Conservation (phyloP, 2,797 vertebrate genomes). For the Choloepus didactylus region DNA sequence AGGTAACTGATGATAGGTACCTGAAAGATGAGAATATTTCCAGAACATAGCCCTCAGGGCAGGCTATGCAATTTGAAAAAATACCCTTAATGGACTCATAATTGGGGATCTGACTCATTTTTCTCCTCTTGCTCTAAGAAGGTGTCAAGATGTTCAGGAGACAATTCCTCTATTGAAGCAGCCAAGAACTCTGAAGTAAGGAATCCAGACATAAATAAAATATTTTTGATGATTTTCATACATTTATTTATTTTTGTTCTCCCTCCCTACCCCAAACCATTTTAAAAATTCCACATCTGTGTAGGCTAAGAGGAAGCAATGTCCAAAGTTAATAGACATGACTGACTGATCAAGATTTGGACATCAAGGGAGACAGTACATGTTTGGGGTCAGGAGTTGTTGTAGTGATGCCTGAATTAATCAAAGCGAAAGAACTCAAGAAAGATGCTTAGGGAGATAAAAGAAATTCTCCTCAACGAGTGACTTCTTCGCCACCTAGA, state of each 20-base stretch:
- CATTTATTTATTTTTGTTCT: neutral
- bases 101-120: neutral
- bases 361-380: rapidly evolving
- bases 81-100: neutral
- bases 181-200: neutral
- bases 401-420: neutral
- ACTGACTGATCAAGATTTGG: neutral
- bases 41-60: neutral
- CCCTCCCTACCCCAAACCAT: neutral
- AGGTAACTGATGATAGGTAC: neutral
- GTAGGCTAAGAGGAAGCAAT: neutral
- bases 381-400: neutral
- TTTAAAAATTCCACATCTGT: neutral
- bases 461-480: neutral
- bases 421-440: neutral
- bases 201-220: neutral
- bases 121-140: slow-evolving; percentile 12
- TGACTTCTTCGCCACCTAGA: neutral
- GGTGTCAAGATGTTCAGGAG: neutral
- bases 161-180: neutral
- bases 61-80: neutral
- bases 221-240: neutral
- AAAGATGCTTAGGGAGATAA: neutral
- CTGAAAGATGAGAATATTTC: neutral
- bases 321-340: neutral